Evolutionary conservation across 2,797 vertebrate genomes (phyloP), one percentile per base, ranked within the genome.

Genomic region (Semaprochilodus insignis): DNA sequence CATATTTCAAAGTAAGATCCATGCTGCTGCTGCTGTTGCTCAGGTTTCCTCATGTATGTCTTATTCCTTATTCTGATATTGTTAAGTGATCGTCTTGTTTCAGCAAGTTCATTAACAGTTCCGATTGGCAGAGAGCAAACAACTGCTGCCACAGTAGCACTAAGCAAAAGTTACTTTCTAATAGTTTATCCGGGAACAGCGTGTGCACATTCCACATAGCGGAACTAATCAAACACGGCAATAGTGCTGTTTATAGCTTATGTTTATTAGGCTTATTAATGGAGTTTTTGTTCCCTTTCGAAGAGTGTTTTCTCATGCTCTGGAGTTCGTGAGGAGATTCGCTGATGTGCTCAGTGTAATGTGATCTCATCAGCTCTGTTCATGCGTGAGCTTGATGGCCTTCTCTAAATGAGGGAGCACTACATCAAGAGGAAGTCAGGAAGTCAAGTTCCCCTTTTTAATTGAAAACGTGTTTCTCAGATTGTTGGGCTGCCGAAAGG

Each of bases 381-480:
- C 82, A 88, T 80, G 76, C 74, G 62, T 69, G 78, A 71, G 78
- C 81, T 72, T 84, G 85, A 81, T 77, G 77, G 27, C 76, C 82
- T 84, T 44, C 80, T 81, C 25, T 8, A 78, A 85, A 88, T 82
- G 84, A 87, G 81, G 73, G 82, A 74, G 54, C 74, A 55, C 67
- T 62, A 85, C 82, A 77, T 84, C 82, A 80, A 83, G 83, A 51
- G 74, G 67, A 73, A 75, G 77, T 66, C 82, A 80, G 84, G 81
- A 86, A 86, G 86, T 81, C 75, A 80, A 77, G 60, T 77, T 70
- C 59, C 52, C 60, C 73, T 70, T 70, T 89, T 93, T 89, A 95
- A 95, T 94, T 94, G 91, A 91, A 91, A 93, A 89, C 89, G 91
- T 90, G 94, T 93, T 92, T 62, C 79, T 91, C 83, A 78, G 87